Base-by-base conservation (phyloP, 2,113 vertebrate genomes). In the Scomber colias region DNA sequence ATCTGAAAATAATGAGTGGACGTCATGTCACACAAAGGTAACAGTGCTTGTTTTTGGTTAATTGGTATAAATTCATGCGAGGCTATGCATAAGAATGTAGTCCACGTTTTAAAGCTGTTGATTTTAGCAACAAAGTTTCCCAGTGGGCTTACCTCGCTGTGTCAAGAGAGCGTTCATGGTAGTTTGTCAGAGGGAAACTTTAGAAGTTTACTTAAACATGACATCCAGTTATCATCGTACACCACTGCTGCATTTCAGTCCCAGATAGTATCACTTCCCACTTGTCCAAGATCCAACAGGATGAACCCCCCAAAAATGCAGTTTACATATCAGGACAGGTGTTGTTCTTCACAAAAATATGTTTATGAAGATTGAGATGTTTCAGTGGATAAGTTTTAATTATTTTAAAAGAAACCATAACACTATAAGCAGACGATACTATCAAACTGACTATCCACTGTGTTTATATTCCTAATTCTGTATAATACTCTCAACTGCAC, bases 401-500 rank as follows among this genome's bases (percentile, higher is more conserved):
- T 57, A 65, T 66, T 82, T 21, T 45, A 40, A 7, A 40, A 40
- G 8, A 40, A 55, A 74, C 53, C 4, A 2, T 31, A 69, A 79
- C 81, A 81, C 85, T 74, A 73, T 75, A 19, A 83, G 50, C 57
- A 49, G 0, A 77, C 68, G 27, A 56, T 64, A 24, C 71, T 59
- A 44, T 63, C 56, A 64, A 27, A 73, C 75, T 51, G 72, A 82
- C 48, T 78, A 56, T 63, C 71, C 67, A 11, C 61, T 75, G 50
- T 83, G 45, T 77, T 82, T 59, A 64, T 82, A 54, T 64, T 59
- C 40, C 70, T 65, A 27, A 45, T 15, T 45, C 51, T 83, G 77
- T 84, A 66, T 79, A 62, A 72, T 72, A 72, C 5, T 61, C 54
- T 10, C 27, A 75, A 55, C 57, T 84, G 82, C 87, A 89, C 69